These are phyloP conservation scores for Archocentrus centrarchus DNA, from an alignment of 2,113 vertebrate genomes.

Conservation along the genomic window DNA sequence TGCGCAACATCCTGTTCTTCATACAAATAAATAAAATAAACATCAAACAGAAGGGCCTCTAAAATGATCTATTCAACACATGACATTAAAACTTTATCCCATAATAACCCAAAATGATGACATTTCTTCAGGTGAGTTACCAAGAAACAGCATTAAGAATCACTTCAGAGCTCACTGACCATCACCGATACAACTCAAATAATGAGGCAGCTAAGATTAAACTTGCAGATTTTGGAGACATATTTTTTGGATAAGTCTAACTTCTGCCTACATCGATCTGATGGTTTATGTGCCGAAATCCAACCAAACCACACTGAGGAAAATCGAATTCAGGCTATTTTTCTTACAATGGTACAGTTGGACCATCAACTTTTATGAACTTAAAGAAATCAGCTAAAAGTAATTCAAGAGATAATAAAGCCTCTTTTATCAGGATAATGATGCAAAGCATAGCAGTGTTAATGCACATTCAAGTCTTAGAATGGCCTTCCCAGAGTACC, in stretches of 20 bases:
- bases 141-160: background rate
- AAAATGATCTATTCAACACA: background rate
- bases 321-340: background rate
- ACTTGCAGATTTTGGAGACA: background rate
- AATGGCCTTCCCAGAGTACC: background rate
- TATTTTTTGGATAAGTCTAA: background rate
- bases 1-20: background rate
- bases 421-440: background rate
- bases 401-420: background rate
- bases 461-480: background rate
- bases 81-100: constrained; percentile 14
- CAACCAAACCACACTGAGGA: background rate
- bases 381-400: background rate
- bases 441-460: background rate
- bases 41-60: background rate
- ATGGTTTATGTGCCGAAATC: background rate
- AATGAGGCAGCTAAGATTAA: background rate
- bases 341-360: background rate
- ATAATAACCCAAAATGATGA: constrained; percentile 21
- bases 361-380: background rate
- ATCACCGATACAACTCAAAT: background rate
- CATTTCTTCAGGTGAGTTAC: constrained; percentile 7
- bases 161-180: background rate
- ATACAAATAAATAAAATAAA: background rate
- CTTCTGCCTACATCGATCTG: background rate